phyloP scores from a whole-genome alignment of 2,888 invertebrate species.

The Caenorhabditis doughertyi region DNA sequence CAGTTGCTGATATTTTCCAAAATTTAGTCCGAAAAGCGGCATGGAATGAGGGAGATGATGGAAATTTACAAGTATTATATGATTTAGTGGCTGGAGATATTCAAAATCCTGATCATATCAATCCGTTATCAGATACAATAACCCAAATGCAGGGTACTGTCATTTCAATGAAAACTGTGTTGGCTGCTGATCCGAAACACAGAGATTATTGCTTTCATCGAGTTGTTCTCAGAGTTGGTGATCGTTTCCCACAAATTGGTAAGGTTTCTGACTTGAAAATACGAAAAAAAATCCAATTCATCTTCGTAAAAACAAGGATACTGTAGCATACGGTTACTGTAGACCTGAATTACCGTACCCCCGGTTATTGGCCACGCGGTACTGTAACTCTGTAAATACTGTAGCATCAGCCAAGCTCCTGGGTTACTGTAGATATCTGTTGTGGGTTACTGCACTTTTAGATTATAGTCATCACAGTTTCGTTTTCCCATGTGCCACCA shows the following conservation, averaged over 20 bases:
- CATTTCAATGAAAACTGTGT: conserved; percentile 24
- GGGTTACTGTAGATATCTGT: too few species aligned
- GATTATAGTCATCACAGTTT: too few species aligned
- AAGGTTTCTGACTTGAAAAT: not conserved
- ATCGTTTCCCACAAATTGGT: conserved; percentile 25
- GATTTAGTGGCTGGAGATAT: not conserved
- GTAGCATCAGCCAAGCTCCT: too few species aligned
- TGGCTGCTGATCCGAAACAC: not conserved
- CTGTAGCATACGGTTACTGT: too few species aligned
- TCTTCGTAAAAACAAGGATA: too few species aligned
- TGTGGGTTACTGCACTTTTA: too few species aligned
- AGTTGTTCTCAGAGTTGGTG: conserved; percentile 9
- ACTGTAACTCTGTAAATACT: too few species aligned
- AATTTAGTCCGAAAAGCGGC: not conserved
- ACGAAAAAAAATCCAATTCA: too few species aligned
- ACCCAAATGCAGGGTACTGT: conserved; percentile 38
- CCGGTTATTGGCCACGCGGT: not conserved
- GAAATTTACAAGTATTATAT: not conserved
- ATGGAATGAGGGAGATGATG: conserved; percentile 30
- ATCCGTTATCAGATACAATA: not conserved
- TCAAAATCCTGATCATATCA: not conserved
- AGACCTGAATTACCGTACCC: not conserved
- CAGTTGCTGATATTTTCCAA: conserved; percentile 10
- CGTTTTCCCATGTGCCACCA: too few species aligned
- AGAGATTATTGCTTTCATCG: conserved; percentile 38